phyloP scores from a whole-genome alignment of 1,140 invertebrate genomes.

The Phenacoccus solenopsis region DNA sequence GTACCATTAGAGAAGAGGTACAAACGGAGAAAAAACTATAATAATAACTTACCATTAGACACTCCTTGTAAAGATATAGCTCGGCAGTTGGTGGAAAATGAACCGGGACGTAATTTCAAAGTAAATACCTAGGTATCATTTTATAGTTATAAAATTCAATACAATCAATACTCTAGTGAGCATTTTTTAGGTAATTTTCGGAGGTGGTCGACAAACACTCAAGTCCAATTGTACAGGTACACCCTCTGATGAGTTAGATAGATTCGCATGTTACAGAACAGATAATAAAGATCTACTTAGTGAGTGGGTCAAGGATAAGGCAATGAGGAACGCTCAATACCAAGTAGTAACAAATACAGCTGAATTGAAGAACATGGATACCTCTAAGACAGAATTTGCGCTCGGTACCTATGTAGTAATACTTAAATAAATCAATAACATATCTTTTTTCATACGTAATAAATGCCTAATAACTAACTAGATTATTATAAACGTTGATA shows the following conservation, averaged over 20 bases:
- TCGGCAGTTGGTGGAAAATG: constrained; percentile 52
- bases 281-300: constrained; percentile 60
- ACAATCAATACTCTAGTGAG: too few relatives aligned
- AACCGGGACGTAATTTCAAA: constrained; percentile 58
- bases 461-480: too few relatives aligned
- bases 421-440: too few relatives aligned
- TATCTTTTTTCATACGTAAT: too few relatives aligned
- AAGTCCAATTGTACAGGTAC: constrained; percentile 41
- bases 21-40: too few relatives aligned
- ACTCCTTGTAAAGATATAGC: constrained; percentile 57
- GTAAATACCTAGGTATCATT: too few relatives aligned
- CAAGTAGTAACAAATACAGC: constrained; percentile 48
- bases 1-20: too few relatives aligned
- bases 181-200: constrained; percentile 66
- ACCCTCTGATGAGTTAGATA: constrained; percentile 45
- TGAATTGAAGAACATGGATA: constrained; percentile 44
- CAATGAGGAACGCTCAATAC: constrained; percentile 36
- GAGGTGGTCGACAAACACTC: constrained; percentile 63
- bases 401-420: constrained; percentile 41
- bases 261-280: constrained; percentile 48
- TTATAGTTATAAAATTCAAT: too few relatives aligned
- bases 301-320: constrained; percentile 51
- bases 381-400: constrained; percentile 50
- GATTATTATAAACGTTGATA: too few relatives aligned
- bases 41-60: constrained; percentile 44